A percentile compares a stretch with the other conserved stretches of the same genome.
Conservation (phyloP, 2,113 vertebrate species). For the Mirza zaza region DNA sequence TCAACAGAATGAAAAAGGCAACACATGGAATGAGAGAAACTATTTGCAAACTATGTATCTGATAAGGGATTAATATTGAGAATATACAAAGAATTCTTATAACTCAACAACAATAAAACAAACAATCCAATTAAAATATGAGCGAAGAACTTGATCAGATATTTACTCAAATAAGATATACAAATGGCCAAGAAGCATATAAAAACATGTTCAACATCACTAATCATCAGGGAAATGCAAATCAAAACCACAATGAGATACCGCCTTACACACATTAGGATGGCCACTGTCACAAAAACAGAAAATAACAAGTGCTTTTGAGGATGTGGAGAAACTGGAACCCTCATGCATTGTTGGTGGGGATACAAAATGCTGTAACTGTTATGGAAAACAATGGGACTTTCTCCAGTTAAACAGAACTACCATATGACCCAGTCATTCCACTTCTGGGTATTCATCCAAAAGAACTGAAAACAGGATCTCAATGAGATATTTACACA, state of each 20-base stretch:
- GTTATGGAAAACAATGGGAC: not conserved
- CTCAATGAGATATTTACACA: not conserved
- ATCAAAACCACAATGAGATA: not conserved
- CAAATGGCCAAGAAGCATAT: not conserved
- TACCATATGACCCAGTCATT: not conserved
- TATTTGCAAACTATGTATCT: no score
- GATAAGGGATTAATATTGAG: no score
- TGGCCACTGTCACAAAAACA: not conserved
- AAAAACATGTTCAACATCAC: no score
- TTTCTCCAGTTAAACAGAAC: not conserved
- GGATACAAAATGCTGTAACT: not conserved
- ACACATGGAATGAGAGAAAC: not conserved
- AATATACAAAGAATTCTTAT: no score
- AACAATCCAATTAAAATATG: no score
- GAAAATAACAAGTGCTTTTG: not conserved
- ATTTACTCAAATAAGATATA: not conserved
- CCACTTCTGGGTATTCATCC: not conserved
- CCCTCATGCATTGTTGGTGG: not conserved
- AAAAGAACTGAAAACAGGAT: not conserved
- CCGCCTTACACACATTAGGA: not conserved
- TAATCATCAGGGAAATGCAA: not conserved
- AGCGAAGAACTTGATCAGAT: not conserved
- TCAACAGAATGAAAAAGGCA: no score
- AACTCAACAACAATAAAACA: no score
- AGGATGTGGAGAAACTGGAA: not conserved